Conservation (phyloP, 2,888 invertebrate genomes). For the Athrips mouffetella region DNA sequence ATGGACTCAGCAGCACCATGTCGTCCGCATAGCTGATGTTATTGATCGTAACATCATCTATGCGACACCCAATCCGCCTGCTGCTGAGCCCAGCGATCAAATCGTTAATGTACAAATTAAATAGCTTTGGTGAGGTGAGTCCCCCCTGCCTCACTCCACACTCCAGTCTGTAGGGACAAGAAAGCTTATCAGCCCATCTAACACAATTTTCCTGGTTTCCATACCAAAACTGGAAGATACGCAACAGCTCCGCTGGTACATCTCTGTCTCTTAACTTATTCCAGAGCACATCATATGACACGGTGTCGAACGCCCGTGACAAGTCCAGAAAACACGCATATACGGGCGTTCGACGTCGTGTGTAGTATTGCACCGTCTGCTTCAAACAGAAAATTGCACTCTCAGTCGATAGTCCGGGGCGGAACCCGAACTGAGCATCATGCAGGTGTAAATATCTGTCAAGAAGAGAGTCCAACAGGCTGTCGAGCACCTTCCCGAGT, state of each 20-base stretch:
- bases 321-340: not conserved
- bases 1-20: too few species aligned
- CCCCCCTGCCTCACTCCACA: not conserved
- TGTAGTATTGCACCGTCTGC: conserved; percentile 19
- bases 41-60: too few species aligned
- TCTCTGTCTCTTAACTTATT: conserved; percentile 12
- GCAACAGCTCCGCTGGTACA: conserved; percentile 7
- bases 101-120: too few species aligned
- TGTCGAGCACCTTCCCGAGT: too few species aligned
- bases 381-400: conserved; percentile 19
- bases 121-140: too few species aligned
- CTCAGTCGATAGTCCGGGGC: conserved; percentile 20
- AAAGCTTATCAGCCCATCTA: conserved; percentile 9
- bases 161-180: not conserved
- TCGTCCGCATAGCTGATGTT: too few species aligned
- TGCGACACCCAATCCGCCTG: too few species aligned
- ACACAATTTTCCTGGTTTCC: conserved; percentile 11
- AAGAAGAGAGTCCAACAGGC: too few species aligned
- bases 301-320: conserved; percentile 13
- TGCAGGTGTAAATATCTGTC: too few species aligned
- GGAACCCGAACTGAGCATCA: too few species aligned
- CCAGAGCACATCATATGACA: conserved; percentile 14
- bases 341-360: conserved; percentile 1
- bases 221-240: conserved; percentile 16
- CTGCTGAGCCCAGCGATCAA: too few species aligned